Percentiles rank a stretch among this genome's conserved stretches.
phyloP scores from a whole-genome alignment of 1,140 invertebrate genomes.

The Halyomorpha halys region DNA sequence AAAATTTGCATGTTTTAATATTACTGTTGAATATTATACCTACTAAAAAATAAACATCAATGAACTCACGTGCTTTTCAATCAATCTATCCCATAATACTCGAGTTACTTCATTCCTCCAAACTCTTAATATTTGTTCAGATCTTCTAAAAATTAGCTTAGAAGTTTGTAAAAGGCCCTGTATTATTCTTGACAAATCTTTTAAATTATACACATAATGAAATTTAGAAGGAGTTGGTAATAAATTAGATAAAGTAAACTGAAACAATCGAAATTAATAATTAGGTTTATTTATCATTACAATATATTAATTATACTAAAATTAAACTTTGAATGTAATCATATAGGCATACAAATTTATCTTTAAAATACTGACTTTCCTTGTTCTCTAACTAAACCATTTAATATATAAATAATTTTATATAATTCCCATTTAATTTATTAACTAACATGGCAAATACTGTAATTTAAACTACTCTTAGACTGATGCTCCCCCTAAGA shows the following conservation, averaged over 20 bases:
- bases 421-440: no score
- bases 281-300: no score
- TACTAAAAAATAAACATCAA: background rate
- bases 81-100: slow-evolving; percentile 77
- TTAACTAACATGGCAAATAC: no score
- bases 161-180: slow-evolving; percentile 66
- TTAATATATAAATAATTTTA: no score
- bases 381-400: no score
- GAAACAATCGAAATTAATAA: slow-evolving; percentile 25
- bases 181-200: slow-evolving; percentile 74
- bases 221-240: slow-evolving; percentile 88
- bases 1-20: slow-evolving; percentile 14
- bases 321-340: no score
- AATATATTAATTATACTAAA: no score
- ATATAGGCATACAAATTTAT: no score
- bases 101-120: slow-evolving; percentile 83
- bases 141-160: slow-evolving; percentile 48
- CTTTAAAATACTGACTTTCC: no score
- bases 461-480: no score
- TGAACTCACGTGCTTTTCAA: slow-evolving; percentile 40
- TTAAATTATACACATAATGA: slow-evolving; percentile 88
- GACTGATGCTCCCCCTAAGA: no score
- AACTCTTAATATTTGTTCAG: slow-evolving; percentile 59
- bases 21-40: slow-evolving; percentile 14
- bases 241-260: slow-evolving; percentile 59